Evolutionary conservation across 2,113 vertebrate genomes (phyloP).

Genomic region (Proteles cristata): DNA sequence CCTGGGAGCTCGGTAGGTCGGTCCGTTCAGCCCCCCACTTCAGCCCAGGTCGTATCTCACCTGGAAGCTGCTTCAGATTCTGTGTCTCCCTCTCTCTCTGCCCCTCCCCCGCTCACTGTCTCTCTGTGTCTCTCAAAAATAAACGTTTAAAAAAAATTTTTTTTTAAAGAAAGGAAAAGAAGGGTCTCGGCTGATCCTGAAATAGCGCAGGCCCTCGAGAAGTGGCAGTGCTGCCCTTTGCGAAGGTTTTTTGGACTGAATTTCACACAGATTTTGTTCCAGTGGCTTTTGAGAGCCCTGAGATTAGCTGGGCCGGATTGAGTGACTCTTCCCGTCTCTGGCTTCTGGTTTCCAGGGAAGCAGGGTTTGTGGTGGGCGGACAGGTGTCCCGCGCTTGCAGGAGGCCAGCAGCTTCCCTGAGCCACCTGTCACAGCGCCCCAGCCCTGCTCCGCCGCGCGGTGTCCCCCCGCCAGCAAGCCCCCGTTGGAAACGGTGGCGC

Average conservation of each 20-base stretch:
- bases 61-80: no score
- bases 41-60: no score
- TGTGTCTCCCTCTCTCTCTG: no score
- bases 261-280: not conserved
- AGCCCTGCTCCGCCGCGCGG: not conserved
- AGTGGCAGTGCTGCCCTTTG: not conserved
- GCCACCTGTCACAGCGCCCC: not conserved
- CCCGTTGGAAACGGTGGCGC: not conserved
- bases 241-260: not conserved
- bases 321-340: constrained; percentile 63
- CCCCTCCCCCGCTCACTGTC: no score
- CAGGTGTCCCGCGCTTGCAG: not conserved
- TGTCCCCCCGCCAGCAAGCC: not conserved
- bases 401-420: not conserved
- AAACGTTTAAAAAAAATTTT: no score
- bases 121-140: no score
- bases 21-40: no score
- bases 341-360: constrained; percentile 38
- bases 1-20: no score
- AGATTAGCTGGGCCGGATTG: not conserved
- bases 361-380: constrained; percentile 14
- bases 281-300: not conserved
- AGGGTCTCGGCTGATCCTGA: not conserved
- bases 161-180: no score
- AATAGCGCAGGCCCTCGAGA: not conserved